Evolutionary conservation across 2,797 vertebrate genomes (phyloP).

Genomic region (Sibirionetta formosa): DNA sequence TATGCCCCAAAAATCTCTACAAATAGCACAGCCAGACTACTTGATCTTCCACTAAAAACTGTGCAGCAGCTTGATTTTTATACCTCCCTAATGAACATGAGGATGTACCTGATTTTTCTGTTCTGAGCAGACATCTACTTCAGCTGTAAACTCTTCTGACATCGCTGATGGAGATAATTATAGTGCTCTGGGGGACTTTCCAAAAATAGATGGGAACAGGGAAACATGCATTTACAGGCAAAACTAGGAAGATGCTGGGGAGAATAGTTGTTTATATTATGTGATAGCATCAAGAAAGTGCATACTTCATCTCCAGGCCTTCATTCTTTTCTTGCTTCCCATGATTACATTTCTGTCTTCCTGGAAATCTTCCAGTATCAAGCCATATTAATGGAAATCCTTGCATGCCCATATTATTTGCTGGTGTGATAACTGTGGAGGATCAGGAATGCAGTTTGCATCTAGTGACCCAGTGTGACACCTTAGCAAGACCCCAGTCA

Average conservation of each 20-base stretch:
- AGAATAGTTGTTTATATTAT: background rate
- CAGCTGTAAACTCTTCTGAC: conserved; percentile 32
- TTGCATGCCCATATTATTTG: background rate
- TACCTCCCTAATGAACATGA: fast-evolving
- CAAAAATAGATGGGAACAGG: conserved; percentile 43
- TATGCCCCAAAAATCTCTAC: background rate
- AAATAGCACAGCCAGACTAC: background rate
- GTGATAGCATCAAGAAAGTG: background rate
- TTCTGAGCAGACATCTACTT: background rate
- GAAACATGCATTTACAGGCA: background rate
- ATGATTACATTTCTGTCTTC: background rate
- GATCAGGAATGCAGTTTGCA: background rate
- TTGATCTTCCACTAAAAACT: background rate
- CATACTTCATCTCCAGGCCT: background rate
- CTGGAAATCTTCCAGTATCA: background rate
- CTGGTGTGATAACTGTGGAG: background rate
- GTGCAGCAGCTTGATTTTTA: background rate
- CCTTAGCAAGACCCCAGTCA: background rate
- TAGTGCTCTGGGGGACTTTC: conserved; percentile 1
- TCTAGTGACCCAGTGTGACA: background rate
- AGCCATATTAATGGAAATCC: background rate
- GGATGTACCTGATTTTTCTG: background rate
- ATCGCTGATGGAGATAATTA: conserved; percentile 27
- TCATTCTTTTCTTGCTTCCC: background rate
- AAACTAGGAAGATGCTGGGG: background rate